These are phyloP conservation scores for Globicephala melas DNA, from an alignment of 2,113 vertebrate genomes.

Conservation along the genomic window DNA sequence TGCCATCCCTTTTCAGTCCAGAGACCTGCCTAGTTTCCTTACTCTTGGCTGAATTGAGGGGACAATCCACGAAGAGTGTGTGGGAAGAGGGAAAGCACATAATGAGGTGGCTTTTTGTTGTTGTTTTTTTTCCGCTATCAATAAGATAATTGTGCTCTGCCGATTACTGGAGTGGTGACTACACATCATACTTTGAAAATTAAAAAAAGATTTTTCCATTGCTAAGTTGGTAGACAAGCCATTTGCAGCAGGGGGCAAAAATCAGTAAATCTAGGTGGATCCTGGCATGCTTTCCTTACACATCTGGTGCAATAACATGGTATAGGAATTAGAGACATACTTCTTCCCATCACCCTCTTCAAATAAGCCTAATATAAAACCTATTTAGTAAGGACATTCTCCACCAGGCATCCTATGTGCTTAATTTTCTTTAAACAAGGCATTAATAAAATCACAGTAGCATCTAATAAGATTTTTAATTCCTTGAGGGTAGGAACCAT, in stretches of 20 bases:
- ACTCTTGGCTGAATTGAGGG: not conserved
- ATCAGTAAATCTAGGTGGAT: not conserved
- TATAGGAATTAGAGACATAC: not conserved
- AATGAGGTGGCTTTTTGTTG: not conserved
- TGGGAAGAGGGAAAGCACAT: not conserved
- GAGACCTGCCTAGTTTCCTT: slow-evolving; percentile 2
- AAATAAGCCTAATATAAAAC: slow-evolving; percentile 21
- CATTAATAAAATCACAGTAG: slow-evolving; percentile 59
- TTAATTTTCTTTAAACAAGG: slow-evolving; percentile 63
- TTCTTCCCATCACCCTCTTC: not conserved
- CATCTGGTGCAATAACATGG: not conserved
- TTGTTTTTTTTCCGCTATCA: not conserved
- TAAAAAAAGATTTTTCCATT: not conserved
- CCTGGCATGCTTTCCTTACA: not conserved
- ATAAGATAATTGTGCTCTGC: not conserved
- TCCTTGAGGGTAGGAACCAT: slow-evolving; percentile 49
- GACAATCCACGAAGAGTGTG: not conserved
- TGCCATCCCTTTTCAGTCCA: not conserved
- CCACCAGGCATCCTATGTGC: slow-evolving; percentile 1
- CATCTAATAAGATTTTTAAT: slow-evolving; percentile 60
- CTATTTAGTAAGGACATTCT: slow-evolving; percentile 24
- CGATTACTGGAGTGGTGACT: not conserved
- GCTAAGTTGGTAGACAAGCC: not conserved
- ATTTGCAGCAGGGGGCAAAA: not conserved
- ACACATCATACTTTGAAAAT: not conserved